Conservation (phyloP, 2,888 invertebrate genomes). For the Rhorus exstirpatorius region DNA sequence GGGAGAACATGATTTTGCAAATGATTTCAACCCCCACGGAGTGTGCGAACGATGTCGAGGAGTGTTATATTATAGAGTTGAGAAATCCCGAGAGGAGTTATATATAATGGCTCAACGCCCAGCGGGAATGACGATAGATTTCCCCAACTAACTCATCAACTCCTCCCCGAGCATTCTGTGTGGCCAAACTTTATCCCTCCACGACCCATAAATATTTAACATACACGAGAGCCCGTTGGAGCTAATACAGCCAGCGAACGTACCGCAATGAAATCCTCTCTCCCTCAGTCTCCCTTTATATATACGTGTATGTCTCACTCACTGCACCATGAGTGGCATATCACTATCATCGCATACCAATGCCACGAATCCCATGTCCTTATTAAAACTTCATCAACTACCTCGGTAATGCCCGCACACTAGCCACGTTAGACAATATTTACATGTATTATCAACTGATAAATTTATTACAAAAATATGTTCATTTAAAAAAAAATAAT, state of each 20-base stretch:
- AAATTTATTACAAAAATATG: too few relatives aligned
- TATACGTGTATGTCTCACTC: slow-evolving; percentile 5
- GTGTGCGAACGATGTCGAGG: slow-evolving; percentile 57
- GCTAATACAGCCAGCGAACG: slow-evolving; percentile 37
- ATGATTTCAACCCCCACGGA: slow-evolving; percentile 52
- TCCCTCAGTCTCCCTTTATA: not conserved
- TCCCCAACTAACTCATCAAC: slow-evolving; percentile 62
- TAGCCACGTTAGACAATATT: slow-evolving; percentile 39
- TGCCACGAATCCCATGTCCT: slow-evolving; percentile 53
- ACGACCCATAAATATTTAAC: slow-evolving; percentile 59
- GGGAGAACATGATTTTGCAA: slow-evolving; percentile 42
- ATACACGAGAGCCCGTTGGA: slow-evolving; percentile 49
- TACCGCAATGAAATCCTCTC: slow-evolving; percentile 50
- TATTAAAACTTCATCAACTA: slow-evolving; percentile 45
- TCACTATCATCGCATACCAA: slow-evolving; percentile 51
- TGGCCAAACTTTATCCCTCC: slow-evolving; percentile 28
- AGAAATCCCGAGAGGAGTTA: slow-evolving; percentile 45
- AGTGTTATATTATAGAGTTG: slow-evolving; percentile 64
- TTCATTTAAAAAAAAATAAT: too few relatives aligned
- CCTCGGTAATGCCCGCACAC: not conserved
- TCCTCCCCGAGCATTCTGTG: slow-evolving; percentile 42
- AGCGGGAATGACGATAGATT: slow-evolving; percentile 61
- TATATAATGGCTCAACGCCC: slow-evolving; percentile 30
- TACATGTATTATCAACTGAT: too few relatives aligned
- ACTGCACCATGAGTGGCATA: slow-evolving; percentile 19